phyloP scores from a whole-genome alignment of 2,888 invertebrate genomes.

The Tetheella fluctuosa region DNA sequence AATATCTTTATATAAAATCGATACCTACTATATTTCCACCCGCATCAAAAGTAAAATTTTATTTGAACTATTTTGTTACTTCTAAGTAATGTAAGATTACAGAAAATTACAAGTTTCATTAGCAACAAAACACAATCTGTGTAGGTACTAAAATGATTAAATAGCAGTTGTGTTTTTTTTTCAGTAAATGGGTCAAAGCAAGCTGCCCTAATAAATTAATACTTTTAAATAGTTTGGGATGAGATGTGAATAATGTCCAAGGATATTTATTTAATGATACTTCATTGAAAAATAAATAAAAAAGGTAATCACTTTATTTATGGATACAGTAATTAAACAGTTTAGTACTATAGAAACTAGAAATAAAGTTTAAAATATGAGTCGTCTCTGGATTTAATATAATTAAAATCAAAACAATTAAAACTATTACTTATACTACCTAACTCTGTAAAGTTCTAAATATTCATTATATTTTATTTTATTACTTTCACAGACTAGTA shows the following conservation, averaged over 20 bases:
- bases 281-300: too few species aligned
- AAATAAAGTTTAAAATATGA: too few species aligned
- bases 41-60: too few species aligned
- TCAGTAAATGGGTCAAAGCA: not conserved
- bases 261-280: too few species aligned
- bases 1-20: not conserved
- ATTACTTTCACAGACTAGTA: slow-evolving; percentile 18
- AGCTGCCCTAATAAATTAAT: too few species aligned
- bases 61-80: too few species aligned
- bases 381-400: too few species aligned
- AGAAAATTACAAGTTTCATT: not conserved
- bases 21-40: too few species aligned
- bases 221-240: too few species aligned
- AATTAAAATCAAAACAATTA: not conserved
- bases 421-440: not conserved
- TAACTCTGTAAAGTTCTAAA: not conserved
- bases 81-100: too few species aligned
- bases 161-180: not conserved
- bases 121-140: not conserved
- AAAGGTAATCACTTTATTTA: too few species aligned
- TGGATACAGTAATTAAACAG: not conserved
- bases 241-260: too few species aligned
- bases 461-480: slow-evolving; percentile 4
- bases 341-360: not conserved
- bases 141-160: not conserved